phyloP scores from a whole-genome alignment of 2,888 invertebrate genomes.

The Sialis lutaria region DNA sequence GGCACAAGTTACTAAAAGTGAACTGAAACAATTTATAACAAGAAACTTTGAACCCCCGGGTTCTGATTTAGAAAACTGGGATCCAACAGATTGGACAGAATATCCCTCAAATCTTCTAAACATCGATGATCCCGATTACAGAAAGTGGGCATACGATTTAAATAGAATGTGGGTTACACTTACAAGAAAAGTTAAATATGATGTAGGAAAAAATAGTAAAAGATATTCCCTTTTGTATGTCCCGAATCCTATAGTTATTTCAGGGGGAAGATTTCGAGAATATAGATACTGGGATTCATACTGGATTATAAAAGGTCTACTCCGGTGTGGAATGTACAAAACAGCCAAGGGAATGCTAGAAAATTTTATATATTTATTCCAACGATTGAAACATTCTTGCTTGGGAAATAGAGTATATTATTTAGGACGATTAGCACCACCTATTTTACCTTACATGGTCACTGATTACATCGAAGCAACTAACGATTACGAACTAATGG shows the following conservation, averaged over 20 bases:
- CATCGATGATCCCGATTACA: constrained; percentile 36
- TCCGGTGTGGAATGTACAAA: constrained; percentile 55
- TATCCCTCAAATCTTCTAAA: constrained; percentile 39
- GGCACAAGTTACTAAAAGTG: constrained; percentile 27
- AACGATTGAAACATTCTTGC: constrained; percentile 51
- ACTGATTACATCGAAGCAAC: constrained; percentile 46
- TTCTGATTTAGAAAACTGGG: constrained; percentile 38
- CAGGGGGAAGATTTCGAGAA: constrained; percentile 53
- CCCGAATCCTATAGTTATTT: constrained; percentile 45
- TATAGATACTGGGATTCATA: constrained; percentile 81
- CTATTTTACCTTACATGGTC: constrained; percentile 55
- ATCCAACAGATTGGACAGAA: constrained; percentile 36
- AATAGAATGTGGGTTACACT: constrained; percentile 18
- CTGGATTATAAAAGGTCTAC: constrained; percentile 68
- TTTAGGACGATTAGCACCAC: constrained; percentile 50
- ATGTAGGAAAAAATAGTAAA: constrained; percentile 29
- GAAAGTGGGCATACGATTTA: constrained; percentile 42
- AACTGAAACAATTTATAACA: constrained; percentile 34
- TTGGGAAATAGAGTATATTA: constrained; percentile 75
- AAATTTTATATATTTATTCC: constrained; percentile 54
- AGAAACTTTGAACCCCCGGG: constrained; percentile 37
- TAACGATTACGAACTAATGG: constrained; percentile 42
- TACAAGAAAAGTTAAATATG: constrained; percentile 38
- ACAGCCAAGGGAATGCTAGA: constrained; percentile 59
- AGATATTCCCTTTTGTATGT: constrained; percentile 22